Evolutionary conservation across 2,797 vertebrate genomes (phyloP).

Genomic region (Cynodonichthys magdalenae): DNA sequence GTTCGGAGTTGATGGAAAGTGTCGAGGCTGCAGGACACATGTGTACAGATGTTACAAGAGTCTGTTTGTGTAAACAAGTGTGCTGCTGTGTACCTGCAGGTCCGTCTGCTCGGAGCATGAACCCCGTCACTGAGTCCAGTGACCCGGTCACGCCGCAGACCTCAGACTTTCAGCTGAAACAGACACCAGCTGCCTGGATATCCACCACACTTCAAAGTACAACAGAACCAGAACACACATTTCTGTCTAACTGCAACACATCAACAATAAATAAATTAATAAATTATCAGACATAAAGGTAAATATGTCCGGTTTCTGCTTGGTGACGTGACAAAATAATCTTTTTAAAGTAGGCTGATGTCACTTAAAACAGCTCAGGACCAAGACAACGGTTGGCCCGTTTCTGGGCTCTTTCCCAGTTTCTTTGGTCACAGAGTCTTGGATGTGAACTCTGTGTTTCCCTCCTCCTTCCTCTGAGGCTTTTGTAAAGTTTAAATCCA

Average conservation of each 20-base stretch:
- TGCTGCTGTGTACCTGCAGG: slow-evolving; percentile 36
- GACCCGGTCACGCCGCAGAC: slow-evolving; percentile 47
- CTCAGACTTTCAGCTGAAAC: slow-evolving; percentile 42
- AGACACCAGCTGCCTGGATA: too few relatives aligned
- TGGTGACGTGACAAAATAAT: slow-evolving; percentile 12
- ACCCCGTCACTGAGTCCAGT: slow-evolving; percentile 19
- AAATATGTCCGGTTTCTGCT: not conserved
- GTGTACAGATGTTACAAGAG: too few relatives aligned
- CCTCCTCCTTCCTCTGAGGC: slow-evolving; percentile 40
- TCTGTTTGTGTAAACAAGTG: not conserved
- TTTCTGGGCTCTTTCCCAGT: slow-evolving; percentile 43
- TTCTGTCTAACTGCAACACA: slow-evolving; percentile 41
- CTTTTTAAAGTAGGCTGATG: not conserved
- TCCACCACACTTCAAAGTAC: too few relatives aligned
- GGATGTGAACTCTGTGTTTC: slow-evolving; percentile 42
- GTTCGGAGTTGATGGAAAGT: not conserved
- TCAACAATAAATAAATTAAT: not conserved
- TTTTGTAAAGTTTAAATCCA: slow-evolving; percentile 38
- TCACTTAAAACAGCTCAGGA: slow-evolving; percentile 30
- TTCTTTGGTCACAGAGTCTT: slow-evolving; percentile 57
- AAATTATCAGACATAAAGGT: not conserved
- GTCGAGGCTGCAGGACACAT: too few relatives aligned
- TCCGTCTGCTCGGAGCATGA: not conserved
- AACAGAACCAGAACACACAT: too few relatives aligned
- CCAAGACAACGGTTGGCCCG: slow-evolving; percentile 35